A percentile compares a stretch with the other conserved stretches of the same genome.
Conservation (phyloP, 2,113 vertebrate genomes). For the Rhinopomastus cyanomelas region DNA sequence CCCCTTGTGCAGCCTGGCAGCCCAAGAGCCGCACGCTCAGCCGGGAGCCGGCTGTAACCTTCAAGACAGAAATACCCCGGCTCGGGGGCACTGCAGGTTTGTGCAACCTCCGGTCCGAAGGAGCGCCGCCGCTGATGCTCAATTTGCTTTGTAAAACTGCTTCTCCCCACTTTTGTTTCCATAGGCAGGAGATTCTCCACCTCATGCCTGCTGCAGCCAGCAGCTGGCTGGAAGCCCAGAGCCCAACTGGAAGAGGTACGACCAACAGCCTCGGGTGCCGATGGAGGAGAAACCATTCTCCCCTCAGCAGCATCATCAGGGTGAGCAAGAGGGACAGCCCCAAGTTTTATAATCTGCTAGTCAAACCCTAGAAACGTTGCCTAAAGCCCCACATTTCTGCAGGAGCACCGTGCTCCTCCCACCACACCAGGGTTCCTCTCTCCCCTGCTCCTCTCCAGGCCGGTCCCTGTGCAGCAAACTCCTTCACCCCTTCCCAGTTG, state of each 20-base stretch:
- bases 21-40: not conserved
- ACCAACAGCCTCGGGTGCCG: not conserved
- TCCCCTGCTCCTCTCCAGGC: fast-evolving
- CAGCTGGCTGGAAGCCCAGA: not conserved
- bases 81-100: not conserved
- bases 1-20: not conserved
- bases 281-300: not conserved
- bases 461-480: not conserved
- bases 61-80: constrained; percentile 24
- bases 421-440: fast-evolving
- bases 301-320: not conserved
- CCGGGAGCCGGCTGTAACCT: constrained; percentile 10
- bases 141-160: not conserved
- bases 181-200: not conserved
- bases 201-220: not conserved
- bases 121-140: not conserved
- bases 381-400: not conserved
- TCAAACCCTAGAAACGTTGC: not conserved
- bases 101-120: not conserved
- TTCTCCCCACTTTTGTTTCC: not conserved
- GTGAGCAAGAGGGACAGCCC: not conserved
- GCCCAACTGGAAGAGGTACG: not conserved
- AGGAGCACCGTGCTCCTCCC: not conserved
- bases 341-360: not conserved
- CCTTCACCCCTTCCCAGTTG: not conserved